phyloP scores from a whole-genome alignment of 1,140 invertebrate genomes.

The Meloidogyne hapla region DNA sequence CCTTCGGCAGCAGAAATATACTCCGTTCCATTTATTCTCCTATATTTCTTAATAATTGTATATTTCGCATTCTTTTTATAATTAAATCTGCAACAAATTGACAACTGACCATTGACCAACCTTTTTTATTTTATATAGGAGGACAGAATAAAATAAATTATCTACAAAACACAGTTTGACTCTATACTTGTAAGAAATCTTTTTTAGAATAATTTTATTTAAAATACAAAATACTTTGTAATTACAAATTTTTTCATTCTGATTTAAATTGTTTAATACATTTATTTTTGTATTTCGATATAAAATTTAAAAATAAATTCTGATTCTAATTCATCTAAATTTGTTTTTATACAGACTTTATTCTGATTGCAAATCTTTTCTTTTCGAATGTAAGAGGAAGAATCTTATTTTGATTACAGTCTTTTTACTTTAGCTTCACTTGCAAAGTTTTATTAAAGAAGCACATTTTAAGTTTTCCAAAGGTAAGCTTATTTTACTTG shows the following conservation, averaged over 20 bases:
- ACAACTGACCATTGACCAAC: not conserved
- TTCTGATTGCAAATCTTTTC: not conserved
- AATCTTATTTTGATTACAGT: not conserved
- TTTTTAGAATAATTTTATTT: not conserved
- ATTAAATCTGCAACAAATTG: not conserved
- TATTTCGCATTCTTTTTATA: not conserved
- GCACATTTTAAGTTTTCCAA: not conserved
- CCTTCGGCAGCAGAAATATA: not conserved
- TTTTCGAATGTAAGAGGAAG: not conserved
- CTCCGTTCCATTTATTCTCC: not conserved
- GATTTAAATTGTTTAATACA: too few species aligned
- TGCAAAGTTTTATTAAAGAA: not conserved
- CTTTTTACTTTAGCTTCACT: not conserved
- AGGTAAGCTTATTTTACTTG: not conserved
- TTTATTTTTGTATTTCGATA: too few species aligned
- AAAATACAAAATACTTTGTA: not conserved
- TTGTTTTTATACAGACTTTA: too few species aligned
- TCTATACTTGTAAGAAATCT: not conserved
- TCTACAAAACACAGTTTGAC: not conserved
- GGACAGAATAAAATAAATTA: not conserved
- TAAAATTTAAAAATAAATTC: too few species aligned
- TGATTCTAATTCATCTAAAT: too few species aligned
- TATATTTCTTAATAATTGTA: too few species aligned
- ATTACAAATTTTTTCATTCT: not conserved
- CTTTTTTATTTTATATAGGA: not conserved